These are phyloP conservation scores for Echinometra lucunter DNA, from an alignment of 53 echinoderm and acorn worm genomes.

Conservation along the genomic window DNA sequence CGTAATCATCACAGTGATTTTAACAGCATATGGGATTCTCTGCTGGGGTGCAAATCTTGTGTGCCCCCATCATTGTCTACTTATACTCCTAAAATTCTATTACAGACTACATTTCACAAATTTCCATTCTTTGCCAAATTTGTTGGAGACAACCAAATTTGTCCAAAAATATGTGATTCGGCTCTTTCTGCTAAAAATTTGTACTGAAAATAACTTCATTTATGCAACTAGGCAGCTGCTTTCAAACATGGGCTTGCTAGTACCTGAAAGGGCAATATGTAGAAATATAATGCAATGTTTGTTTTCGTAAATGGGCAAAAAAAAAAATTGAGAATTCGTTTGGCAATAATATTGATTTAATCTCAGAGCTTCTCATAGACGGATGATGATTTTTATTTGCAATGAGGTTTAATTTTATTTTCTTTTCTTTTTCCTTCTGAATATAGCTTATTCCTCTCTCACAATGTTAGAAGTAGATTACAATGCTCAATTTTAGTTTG, in stretches of 20 bases:
- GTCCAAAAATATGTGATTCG: background rate
- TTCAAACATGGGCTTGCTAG: constrained; percentile 1
- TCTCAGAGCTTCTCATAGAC: constrained; percentile 53
- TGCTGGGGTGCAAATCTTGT: background rate
- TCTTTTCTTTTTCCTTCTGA: background rate
- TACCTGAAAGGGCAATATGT: constrained; percentile 32
- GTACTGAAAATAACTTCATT: background rate
- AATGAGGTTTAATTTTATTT: background rate
- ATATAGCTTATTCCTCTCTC: constrained; percentile 50
- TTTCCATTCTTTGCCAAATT: background rate
- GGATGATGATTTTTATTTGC: constrained; percentile 32
- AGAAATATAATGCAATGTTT: constrained; percentile 1
- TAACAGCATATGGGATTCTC: background rate
- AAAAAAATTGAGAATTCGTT: constrained; percentile 39
- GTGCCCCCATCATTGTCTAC: background rate
- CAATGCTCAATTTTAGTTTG: background rate
- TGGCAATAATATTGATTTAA: constrained; percentile 53
- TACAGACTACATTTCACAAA: background rate
- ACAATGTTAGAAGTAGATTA: constrained; percentile 3
- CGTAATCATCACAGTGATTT: too few species aligned
- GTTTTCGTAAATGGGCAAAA: constrained; percentile 52
- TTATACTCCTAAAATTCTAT: background rate
- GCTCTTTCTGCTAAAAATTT: too few species aligned
- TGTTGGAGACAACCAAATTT: background rate
- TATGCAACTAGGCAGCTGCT: constrained; percentile 21